These are phyloP conservation scores for Nowickia ferox DNA, from an alignment of 2,888 invertebrate genomes.

Conservation along the genomic window DNA sequence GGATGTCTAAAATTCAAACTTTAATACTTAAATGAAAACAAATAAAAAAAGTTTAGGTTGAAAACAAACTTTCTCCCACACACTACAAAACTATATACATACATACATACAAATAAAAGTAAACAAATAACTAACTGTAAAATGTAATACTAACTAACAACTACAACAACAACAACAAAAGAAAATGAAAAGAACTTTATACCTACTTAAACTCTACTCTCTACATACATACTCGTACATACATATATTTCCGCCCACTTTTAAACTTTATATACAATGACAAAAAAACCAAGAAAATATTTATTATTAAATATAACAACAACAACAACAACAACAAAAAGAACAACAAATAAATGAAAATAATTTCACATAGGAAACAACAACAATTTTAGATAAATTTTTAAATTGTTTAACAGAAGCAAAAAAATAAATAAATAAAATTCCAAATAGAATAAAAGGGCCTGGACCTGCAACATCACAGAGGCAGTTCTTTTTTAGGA, in stretches of 20 bases:
- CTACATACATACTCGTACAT: conserved; percentile 40
- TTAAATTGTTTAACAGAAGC: conserved; percentile 52
- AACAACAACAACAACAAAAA: conserved; percentile 48
- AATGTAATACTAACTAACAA: conserved; percentile 43
- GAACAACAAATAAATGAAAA: conserved; percentile 33
- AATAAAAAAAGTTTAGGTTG: neutral
- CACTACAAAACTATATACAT: conserved; percentile 12
- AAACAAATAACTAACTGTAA: conserved; percentile 47
- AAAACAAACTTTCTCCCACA: conserved; percentile 44
- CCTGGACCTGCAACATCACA: conserved; percentile 21
- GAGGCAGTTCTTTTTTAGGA: conserved; percentile 50
- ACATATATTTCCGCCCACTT: conserved; percentile 68
- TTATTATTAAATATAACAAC: conserved; percentile 48
- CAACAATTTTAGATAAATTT: conserved; percentile 69
- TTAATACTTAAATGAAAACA: conserved; percentile 44
- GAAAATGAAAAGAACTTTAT: conserved; percentile 43
- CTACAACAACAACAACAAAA: conserved; percentile 45
- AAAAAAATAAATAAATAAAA: conserved; percentile 35
- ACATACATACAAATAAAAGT: neutral
- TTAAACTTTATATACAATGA: conserved; percentile 68
- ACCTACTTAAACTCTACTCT: conserved; percentile 64
- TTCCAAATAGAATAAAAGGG: conserved; percentile 44
- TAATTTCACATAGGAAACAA: conserved; percentile 36
- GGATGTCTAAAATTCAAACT: conserved; percentile 78
- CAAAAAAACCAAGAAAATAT: conserved; percentile 26